Conservation (phyloP, 2,113 vertebrate genomes). For the Phylloscopus whistleri region DNA sequence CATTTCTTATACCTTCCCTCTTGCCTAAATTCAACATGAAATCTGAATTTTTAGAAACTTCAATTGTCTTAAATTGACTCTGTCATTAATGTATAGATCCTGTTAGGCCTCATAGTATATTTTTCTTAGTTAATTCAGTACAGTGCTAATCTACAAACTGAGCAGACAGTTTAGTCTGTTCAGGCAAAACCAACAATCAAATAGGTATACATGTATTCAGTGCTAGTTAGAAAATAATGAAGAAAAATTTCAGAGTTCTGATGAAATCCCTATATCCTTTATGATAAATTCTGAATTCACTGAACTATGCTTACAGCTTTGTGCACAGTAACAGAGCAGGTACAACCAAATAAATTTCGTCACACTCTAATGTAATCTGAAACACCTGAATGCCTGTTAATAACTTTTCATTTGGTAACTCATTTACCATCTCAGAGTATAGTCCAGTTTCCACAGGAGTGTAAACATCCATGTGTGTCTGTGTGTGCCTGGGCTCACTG, state of each 20-base stretch:
- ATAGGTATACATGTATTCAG: not conserved
- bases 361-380: not conserved
- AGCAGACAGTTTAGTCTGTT: not conserved
- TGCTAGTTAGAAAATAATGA: not conserved
- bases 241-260: not conserved
- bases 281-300: not conserved
- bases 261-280: not conserved
- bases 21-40: not conserved
- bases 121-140: not conserved
- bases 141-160: not conserved
- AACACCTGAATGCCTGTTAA: not conserved
- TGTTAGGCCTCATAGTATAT: not conserved
- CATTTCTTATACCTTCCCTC: not conserved
- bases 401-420: not conserved
- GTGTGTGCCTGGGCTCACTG: not conserved
- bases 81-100: not conserved
- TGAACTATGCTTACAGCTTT: not conserved
- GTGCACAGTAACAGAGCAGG: not conserved
- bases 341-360: not conserved
- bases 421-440: not conserved
- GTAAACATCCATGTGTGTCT: fast-evolving
- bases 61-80: not conserved
- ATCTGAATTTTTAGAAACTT: not conserved
- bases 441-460: not conserved
- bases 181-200: not conserved